Conservation (phyloP, 2,888 invertebrate species). For the Erebia epiphron region DNA sequence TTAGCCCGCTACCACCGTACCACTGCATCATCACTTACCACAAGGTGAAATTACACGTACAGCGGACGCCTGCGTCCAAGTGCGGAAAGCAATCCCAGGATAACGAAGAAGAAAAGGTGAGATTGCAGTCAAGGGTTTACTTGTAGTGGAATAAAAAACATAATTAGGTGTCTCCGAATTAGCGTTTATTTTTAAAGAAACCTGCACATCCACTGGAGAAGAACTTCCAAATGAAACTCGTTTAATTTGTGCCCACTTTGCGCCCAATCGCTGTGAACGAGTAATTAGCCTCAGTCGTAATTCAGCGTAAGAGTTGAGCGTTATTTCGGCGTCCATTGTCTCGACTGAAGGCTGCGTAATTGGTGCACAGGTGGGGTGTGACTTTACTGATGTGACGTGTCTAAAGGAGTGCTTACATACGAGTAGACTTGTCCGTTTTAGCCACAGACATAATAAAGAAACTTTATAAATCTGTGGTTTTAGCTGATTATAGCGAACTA, state of each 20-base stretch:
- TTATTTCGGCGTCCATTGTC: slow-evolving; percentile 46
- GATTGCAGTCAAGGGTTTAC: too few relatives aligned
- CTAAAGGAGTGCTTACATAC: not conserved
- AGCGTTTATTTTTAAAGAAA: not conserved
- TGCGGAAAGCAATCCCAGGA: too few relatives aligned
- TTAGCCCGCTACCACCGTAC: too few relatives aligned
- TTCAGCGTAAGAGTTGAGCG: slow-evolving; percentile 45
- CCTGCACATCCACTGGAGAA: not conserved
- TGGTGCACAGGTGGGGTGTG: slow-evolving; percentile 44
- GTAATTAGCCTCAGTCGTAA: slow-evolving; percentile 36
- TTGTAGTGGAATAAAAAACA: too few relatives aligned
- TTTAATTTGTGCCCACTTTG: slow-evolving; percentile 24
- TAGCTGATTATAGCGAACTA: too few relatives aligned
- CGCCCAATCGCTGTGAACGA: slow-evolving; percentile 22
- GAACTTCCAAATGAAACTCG: not conserved
- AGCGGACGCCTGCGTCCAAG: too few relatives aligned
- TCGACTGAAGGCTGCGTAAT: slow-evolving; percentile 44
- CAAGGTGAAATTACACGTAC: too few relatives aligned
- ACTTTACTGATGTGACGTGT: slow-evolving; percentile 14
- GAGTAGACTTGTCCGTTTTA: too few relatives aligned
- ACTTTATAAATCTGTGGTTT: too few relatives aligned
- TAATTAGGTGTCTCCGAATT: not conserved
- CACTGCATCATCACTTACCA: too few relatives aligned
- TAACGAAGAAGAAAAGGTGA: too few relatives aligned
- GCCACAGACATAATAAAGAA: too few relatives aligned